Conservation (phyloP, 2,113 vertebrate genomes). For the Falco punctatus region DNA sequence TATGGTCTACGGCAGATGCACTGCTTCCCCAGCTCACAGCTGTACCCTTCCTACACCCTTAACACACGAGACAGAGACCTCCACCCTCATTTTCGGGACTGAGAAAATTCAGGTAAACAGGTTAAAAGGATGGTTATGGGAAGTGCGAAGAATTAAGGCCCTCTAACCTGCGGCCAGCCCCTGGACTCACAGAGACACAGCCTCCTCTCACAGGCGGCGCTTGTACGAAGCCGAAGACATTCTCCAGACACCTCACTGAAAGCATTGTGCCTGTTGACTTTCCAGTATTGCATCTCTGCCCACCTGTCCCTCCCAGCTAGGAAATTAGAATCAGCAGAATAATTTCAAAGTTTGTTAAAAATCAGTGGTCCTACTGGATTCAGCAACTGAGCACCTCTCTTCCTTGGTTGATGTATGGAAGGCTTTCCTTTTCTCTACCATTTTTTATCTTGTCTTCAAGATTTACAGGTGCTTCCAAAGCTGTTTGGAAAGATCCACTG, state of each 20-base stretch:
- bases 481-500: background rate
- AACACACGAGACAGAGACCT: rapidly evolving
- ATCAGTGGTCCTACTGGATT: background rate
- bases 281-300: background rate
- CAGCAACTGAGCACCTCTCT: background rate
- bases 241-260: background rate
- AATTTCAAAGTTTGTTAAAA: background rate
- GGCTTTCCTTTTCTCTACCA: background rate
- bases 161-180: rapidly evolving
- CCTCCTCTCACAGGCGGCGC: background rate
- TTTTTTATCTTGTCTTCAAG: background rate
- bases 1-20: rapidly evolving
- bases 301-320: background rate
- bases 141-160: background rate
- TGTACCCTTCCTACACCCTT: background rate
- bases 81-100: background rate
- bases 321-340: background rate
- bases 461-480: background rate
- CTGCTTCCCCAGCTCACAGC: background rate
- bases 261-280: background rate
- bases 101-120: background rate
- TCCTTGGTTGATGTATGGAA: background rate
- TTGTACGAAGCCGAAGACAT: background rate
- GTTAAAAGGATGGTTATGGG: background rate
- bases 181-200: background rate